Base-by-base conservation (phyloP, 2,113 vertebrate species). In the Nycticorax nycticorax region DNA sequence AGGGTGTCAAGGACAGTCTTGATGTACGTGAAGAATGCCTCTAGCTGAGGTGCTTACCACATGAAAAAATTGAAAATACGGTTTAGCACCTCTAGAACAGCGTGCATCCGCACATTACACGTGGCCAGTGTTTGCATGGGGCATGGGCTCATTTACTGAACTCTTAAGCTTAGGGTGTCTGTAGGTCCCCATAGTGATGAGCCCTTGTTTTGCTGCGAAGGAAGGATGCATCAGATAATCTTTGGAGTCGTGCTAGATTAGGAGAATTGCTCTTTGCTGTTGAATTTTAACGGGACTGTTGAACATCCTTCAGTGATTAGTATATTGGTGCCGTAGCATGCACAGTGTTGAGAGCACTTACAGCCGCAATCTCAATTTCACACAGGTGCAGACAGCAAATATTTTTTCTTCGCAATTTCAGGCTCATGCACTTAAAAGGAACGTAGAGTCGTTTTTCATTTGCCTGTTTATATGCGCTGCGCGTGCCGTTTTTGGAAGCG, bases 361-460 rank as follows among this genome's bases (percentile, higher is more conserved):
- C 8, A 71, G 74, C 84, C 9, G 5, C 50, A 8, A 32, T 50
- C 93, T 85, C 83, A 53, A 59, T 93, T 92, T 92, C 80, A 86
- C 88, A 89, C 69, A 86, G 90, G 88, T 88, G 93, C 92, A 96
- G 83, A 59, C 85, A 90, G 90, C 90, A 96, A 90, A 90, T 77
- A 90, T 92, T 85, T 92, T 92, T 94, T 84, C 83, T 37, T 68
- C 43, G 88, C 79, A 75, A 71, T 91, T 91, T 92, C 59, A 78
- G 73, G 52, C 76, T 92, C 39, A 9, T 45, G 22, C 45, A 35
- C 64, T 80, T 78, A 43, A 56, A 86, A 57, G 0, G 1, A 66
- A 27, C 9, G 17, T 17, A 3, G 73, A 2, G 11, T 3, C 1
- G 1, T 37, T 69, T 86, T 89, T 26, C 28, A 19, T 93, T 83